Base-by-base conservation (phyloP, 2,888 invertebrate species). In the Hyppa rectilinea region DNA sequence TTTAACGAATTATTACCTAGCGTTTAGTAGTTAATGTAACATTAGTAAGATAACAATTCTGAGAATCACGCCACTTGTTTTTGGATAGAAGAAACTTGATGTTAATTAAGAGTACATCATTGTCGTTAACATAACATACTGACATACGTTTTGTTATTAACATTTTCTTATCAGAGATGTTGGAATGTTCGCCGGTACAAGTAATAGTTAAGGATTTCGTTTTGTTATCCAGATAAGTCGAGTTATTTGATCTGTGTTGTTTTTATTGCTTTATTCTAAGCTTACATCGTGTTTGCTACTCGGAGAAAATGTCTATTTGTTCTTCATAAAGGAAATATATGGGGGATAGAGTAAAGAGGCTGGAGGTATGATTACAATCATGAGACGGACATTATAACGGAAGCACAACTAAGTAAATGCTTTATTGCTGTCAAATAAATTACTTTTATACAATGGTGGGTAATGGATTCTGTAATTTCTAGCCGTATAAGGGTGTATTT, bases 1-100 rank as follows among this genome's bases (percentile, higher is more conserved):
- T 92, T 87, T 88, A 87, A 91, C 87, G 89, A 89, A 90, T 93
- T 92, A 92, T 90, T 91, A 89, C 87, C 87, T 86, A 89, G 85
- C 89, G 87, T 90, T 90, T 91, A 87, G 80, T 78, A 64, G 68
- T 69, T 78, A 88, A 88, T 87, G 87, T 87, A 86, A 89, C 92
- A 90, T 92, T 92, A 93, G 91, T 90, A 82, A 93, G 93, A 92
- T 92, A 92, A 92, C 74, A 91, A 90, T 93, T 93, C 93, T 83
- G 84, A 88, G 95, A 94, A 94, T 92, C 89, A 90, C 87, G 89
- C 91, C 91, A 92, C 92, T 87, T 68, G 66, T 67, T 81, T 60
- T 73, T 71, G 52, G 85, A 86, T 88, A 86, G 89, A 89, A 84
- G 88, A 89, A 90, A 89, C 88, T 86, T 81, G 87, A 88, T 90